Conservation (phyloP, 30 jellyfish, hydroid and myxozoan species). For the Aurelia coerulea region DNA sequence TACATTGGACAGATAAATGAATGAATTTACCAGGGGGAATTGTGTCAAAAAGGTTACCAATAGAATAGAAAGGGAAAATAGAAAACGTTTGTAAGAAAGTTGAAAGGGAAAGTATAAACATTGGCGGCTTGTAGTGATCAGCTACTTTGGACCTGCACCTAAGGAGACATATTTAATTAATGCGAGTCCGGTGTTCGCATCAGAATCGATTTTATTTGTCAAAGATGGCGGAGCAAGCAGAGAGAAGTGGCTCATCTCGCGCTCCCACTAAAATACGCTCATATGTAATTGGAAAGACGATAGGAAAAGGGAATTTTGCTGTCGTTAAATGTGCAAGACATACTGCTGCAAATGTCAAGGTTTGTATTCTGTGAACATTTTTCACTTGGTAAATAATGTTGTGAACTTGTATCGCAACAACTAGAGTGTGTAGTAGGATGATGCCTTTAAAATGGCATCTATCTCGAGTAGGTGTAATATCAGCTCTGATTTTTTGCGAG, state of each 20-base stretch:
- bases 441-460: too few relatives aligned
- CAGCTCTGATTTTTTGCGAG: too few relatives aligned
- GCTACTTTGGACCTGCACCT: slow-evolving; percentile 54
- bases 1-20: too few relatives aligned
- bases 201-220: slow-evolving; percentile 47
- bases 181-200: slow-evolving; percentile 64
- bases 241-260: slow-evolving; percentile 59
- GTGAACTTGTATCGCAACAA: slow-evolving; percentile 4
- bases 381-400: neutral
- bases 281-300: slow-evolving; percentile 83
- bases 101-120: too few relatives aligned
- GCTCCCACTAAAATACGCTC: slow-evolving; percentile 84
- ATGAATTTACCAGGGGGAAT: too few relatives aligned
- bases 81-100: too few relatives aligned
- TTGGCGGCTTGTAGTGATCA: neutral
- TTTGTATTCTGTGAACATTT: neutral
- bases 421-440: neutral
- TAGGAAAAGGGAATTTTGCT: slow-evolving; percentile 97
- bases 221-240: slow-evolving; percentile 83
- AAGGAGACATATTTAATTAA: slow-evolving; percentile 36
- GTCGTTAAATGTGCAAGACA: slow-evolving; percentile 96
- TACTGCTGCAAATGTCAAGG: slow-evolving; percentile 86
- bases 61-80: too few relatives aligned
- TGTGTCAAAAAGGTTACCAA: too few relatives aligned
- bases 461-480: too few relatives aligned